phyloP scores from a whole-genome alignment of 1,140 invertebrate genomes.

The Chelonus insularis region DNA sequence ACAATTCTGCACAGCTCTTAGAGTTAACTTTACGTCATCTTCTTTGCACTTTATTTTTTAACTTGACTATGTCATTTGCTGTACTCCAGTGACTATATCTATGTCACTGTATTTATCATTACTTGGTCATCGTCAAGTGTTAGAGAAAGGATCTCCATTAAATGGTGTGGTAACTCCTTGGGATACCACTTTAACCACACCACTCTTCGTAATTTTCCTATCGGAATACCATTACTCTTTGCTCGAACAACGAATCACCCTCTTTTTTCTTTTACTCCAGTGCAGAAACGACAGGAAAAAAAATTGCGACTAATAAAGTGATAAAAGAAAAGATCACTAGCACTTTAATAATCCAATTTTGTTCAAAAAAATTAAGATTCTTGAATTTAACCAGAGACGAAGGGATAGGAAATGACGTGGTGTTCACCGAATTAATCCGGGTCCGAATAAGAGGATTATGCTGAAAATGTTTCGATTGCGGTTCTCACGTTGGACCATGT shows the following conservation, averaged over 20 bases:
- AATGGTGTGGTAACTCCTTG: neutral
- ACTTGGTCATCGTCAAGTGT: neutral
- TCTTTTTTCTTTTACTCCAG: no score
- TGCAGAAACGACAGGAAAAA: no score
- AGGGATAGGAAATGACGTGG: neutral
- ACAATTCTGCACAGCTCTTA: no score
- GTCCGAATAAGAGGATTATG: conserved; percentile 49
- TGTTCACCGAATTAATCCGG: conserved; percentile 41
- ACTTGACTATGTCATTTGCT: neutral
- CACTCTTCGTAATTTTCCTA: neutral
- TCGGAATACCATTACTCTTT: neutral
- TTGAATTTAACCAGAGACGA: neutral
- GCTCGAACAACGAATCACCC: no score
- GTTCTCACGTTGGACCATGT: conserved; percentile 18
- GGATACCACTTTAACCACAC: neutral
- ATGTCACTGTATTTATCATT: neutral
- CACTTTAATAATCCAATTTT: no score
- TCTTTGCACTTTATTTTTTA: neutral
- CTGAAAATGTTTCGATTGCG: conserved; percentile 49
- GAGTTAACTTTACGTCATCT: no score
- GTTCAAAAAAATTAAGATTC: neutral
- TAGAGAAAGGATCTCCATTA: neutral
- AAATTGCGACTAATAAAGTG: no score
- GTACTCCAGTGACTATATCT: neutral
- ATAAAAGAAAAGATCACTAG: no score